Evolutionary conservation across 35 echinoderm and acorn worm genomes (phyloP), one percentile per base, ranked within the genome.

Genomic region (Chiridota heheva): DNA sequence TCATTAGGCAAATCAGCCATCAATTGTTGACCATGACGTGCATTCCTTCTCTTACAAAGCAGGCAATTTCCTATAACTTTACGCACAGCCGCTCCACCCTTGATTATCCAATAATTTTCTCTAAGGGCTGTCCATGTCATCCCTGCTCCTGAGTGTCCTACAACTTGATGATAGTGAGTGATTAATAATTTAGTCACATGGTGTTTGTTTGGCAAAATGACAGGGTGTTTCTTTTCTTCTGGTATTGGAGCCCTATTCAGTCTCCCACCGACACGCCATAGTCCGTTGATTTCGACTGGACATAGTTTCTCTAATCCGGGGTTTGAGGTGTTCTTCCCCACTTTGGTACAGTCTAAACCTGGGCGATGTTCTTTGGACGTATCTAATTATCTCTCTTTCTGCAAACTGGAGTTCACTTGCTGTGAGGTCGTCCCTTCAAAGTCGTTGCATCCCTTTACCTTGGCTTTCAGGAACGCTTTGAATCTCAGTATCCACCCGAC

Each of bases 231-330:
- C 22, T 45, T 44, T 42, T 75, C 67, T 35, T 63, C 32, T 12
- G 44, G 32, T 0, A 83, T 63, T 25, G 65, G 63, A 13, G 78
- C 78, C 20, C 47, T 82, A 2, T 31, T 12, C 18, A 89, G 35
- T 49, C 86, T 46, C 3, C 78, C 86, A 45, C 86, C 86, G 2
- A 82, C 60, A 31, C 69, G 57, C 31, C 82, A 53, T 13, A 82
- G 31, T 48, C 44, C 87, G n/a, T 67, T 62, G 6, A 25, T 25
- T 15, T 39, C 24, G n/a, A 82, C 45, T 29, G 60, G 78, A 42
- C 69, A 36, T 42, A 67, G 32, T 24, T 42, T 69, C 29, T 70
- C 60, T 16, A 82, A 43, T 22, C n/a, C n/a, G 59, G 48, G 60
- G 60, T 82, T 30, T 59, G 6, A 10, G n/a, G n/a, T n/a, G 18